phyloP scores from a whole-genome alignment of 2,888 invertebrate genomes.

The Trachelus tabidus region DNA sequence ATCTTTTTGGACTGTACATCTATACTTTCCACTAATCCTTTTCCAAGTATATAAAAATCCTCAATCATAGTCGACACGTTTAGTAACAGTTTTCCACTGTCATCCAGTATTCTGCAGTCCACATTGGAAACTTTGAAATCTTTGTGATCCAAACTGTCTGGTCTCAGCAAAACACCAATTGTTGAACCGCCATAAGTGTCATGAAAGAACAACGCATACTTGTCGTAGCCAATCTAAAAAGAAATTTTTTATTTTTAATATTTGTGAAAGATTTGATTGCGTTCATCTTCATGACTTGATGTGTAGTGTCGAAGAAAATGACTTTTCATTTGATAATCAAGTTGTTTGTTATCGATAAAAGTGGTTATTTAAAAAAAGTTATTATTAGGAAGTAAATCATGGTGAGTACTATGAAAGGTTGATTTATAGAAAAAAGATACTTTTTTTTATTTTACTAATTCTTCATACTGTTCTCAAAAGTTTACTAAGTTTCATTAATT shows the following conservation, averaged over 20 bases:
- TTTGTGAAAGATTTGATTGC: too few species aligned
- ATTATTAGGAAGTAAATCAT: too few species aligned
- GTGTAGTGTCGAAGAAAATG: too few species aligned
- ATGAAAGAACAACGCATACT: conserved; percentile 89
- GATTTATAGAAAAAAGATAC: too few species aligned
- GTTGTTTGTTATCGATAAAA: too few species aligned
- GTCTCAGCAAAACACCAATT: conserved; percentile 89
- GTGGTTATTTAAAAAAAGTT: too few species aligned
- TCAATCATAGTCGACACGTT: conserved; percentile 77
- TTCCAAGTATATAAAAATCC: conserved; percentile 78
- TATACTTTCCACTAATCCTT: conserved; percentile 73
- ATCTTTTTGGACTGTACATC: conserved; percentile 51
- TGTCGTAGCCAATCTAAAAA: conserved; percentile 76
- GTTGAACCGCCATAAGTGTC: conserved; percentile 86
- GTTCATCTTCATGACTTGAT: too few species aligned
- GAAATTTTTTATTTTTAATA: conserved; percentile 7
- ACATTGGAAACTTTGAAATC: conserved; percentile 81
- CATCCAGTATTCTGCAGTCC: conserved; percentile 69
- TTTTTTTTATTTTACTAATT: too few species aligned
- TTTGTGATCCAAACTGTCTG: conserved; percentile 70
- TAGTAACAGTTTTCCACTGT: conserved; percentile 69
- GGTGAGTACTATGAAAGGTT: too few species aligned
- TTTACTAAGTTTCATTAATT: too few species aligned
- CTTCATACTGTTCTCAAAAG: too few species aligned
- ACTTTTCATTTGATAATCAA: too few species aligned